Evolutionary conservation across 2,888 invertebrate species (phyloP), one percentile per base, ranked within the genome.

Genomic region (Antheraea yamamai): DNA sequence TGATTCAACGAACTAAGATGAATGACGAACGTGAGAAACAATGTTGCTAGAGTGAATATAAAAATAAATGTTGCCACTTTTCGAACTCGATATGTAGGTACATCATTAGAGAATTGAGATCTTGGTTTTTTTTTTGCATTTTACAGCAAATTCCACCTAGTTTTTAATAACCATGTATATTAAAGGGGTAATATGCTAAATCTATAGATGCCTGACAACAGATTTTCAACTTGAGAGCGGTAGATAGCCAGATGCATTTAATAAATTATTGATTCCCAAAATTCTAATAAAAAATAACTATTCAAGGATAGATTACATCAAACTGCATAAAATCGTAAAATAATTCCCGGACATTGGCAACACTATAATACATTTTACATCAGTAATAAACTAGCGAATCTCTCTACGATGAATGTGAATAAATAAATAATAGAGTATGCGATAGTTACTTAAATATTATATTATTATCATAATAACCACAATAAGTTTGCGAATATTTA

Each of bases 401-500:
- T 14, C 16, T 30, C 20, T 16, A 66, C 72, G 35, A 66, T 70
- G 70, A 55, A 61, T 47, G 47, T 35, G 18, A 72, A 30, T 35
- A 16, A 71, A 39, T 72, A 61, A 72, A 72, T 72, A 72, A 30
- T 35, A 70, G 30, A n/a, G 52, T 72, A 58, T 71, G 61, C 61
- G 26, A 39, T 61, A 71, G 39, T 66, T 6, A 30, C 64, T 66
- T 66, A 74, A 47, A 39, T 61, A 58, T 58, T 70, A 74, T 74
- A 66, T 35, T 18, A 73, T 73, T 74, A 52, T 35, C 39, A 73
- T 73, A 39, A 39, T 39, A 73, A 73, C 70, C 16, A 74, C 16
- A 72, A 47, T 26, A 72, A 47, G 61, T 74, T 70, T 35, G 55
- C 18, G 70, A 39, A 74, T 74, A 70, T 80, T n/a, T 79, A 79